A percentile compares a stretch with the other conserved stretches of the same genome.
These are phyloP conservation scores for Pelmatolapia mariae DNA, from an alignment of 2,113 vertebrate genomes.

Conservation along the genomic window DNA sequence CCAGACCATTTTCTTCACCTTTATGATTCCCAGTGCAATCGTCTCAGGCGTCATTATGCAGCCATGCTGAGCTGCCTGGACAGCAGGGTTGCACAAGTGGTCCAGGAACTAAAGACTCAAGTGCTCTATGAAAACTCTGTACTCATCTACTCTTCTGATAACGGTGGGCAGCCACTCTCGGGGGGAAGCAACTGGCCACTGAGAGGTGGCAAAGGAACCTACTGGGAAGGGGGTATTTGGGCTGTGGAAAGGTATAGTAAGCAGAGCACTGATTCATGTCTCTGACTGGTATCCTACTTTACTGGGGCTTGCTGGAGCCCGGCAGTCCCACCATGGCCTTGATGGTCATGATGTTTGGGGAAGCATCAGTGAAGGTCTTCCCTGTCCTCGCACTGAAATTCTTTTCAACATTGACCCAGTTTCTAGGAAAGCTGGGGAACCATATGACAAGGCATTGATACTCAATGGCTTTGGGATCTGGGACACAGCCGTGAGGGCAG, in stretches of 20 bases:
- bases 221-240: slow-evolving; percentile 91
- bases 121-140: slow-evolving; percentile 85
- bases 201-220: slow-evolving; percentile 89
- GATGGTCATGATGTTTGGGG: slow-evolving; percentile 89
- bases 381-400: slow-evolving; percentile 84
- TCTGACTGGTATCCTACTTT: slow-evolving; percentile 94
- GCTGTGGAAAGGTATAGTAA: slow-evolving; percentile 82
- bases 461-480: slow-evolving; percentile 87
- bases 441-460: slow-evolving; percentile 74
- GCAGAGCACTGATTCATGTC: slow-evolving; percentile 84
- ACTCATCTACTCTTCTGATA: slow-evolving; percentile 90
- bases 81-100: slow-evolving; percentile 80
- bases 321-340: slow-evolving; percentile 68
- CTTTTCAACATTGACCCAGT: slow-evolving; percentile 93
- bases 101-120: slow-evolving; percentile 74
- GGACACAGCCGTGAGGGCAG: slow-evolving; percentile 89
- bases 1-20: slow-evolving; percentile 80
- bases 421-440: slow-evolving; percentile 84
- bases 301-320: slow-evolving; percentile 78
- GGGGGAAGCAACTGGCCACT: slow-evolving; percentile 93
- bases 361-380: slow-evolving; percentile 81
- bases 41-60: slow-evolving; percentile 78
- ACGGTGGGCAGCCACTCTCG: slow-evolving; percentile 83
- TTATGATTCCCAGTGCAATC: slow-evolving; percentile 80
- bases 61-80: slow-evolving; percentile 94